Evolutionary conservation across 2,113 vertebrate species (phyloP).

Genomic region (Aspidoscelis tigris): DNA sequence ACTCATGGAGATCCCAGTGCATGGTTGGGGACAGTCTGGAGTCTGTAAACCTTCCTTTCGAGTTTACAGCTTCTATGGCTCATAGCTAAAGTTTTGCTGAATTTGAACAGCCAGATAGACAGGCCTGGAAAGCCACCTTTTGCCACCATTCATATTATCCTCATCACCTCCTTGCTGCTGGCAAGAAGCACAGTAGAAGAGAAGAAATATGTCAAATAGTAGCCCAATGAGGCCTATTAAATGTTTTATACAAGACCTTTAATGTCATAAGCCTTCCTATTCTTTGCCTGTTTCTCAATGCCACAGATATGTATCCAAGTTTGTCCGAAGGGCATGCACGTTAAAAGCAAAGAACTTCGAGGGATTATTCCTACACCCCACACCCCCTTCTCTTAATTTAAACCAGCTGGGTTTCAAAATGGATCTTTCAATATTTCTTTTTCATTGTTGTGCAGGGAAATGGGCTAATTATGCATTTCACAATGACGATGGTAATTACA

Average conservation of each 20-base stretch:
- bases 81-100: slow-evolving; percentile 18
- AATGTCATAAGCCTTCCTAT: slow-evolving; percentile 59
- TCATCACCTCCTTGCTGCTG: background rate
- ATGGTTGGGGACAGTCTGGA: too few species aligned
- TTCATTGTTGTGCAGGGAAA: slow-evolving; percentile 39
- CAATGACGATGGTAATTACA: slow-evolving; percentile 15
- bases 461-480: slow-evolving; percentile 49
- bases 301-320: slow-evolving; percentile 48
- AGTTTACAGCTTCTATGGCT: too few species aligned
- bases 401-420: slow-evolving; percentile 21
- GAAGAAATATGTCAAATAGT: slow-evolving; percentile 59
- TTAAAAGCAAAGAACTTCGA: slow-evolving; percentile 12
- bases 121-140: too few species aligned
- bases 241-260: slow-evolving; percentile 53
- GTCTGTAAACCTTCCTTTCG: too few species aligned
- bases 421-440: slow-evolving; percentile 29
- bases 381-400: slow-evolving; percentile 13
- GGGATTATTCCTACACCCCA: slow-evolving; percentile 9
- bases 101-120: slow-evolving; percentile 5
- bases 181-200: slow-evolving; percentile 58
- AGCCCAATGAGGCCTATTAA: slow-evolving; percentile 62
- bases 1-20: too few species aligned
- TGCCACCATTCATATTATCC: too few species aligned
- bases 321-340: slow-evolving; percentile 33
- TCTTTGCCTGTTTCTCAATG: slow-evolving; percentile 55